These are phyloP conservation scores for Enteromius thamalakanensis DNA, from an alignment of 2,797 vertebrate genomes.

Conservation along the genomic window DNA sequence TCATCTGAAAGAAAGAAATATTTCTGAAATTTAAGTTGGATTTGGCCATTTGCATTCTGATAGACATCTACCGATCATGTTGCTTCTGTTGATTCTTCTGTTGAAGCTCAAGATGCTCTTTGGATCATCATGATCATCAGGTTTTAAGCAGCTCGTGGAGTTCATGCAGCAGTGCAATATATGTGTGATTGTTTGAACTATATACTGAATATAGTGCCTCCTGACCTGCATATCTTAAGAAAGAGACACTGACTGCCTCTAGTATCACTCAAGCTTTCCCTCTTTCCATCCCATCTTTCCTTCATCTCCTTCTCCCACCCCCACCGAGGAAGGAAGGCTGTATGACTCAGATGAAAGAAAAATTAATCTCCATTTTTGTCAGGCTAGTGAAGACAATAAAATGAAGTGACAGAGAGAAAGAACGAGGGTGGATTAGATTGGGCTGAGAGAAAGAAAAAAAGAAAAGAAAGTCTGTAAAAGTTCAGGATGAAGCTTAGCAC, in stretches of 20 bases:
- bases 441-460: background rate
- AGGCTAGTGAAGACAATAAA: conserved; percentile 43
- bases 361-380: conserved; percentile 48
- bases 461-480: background rate
- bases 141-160: background rate
- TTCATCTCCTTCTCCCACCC: conserved; percentile 19
- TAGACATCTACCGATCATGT: background rate
- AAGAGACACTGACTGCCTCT: conserved; percentile 28
- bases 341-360: conserved; percentile 51
- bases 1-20: background rate
- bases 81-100: background rate
- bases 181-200: background rate
- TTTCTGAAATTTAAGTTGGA: background rate
- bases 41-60: no score
- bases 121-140: background rate
- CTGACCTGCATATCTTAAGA: conserved; percentile 44
- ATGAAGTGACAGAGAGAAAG: conserved; percentile 49
- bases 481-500: background rate
- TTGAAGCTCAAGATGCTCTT: background rate
- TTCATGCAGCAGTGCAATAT: background rate
- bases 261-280: conserved; percentile 5
- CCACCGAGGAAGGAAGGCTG: conserved; percentile 29
- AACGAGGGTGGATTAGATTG: conserved; percentile 5
- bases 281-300: conserved; percentile 1
- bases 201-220: conserved; percentile 20